Evolutionary conservation across 2,797 vertebrate species (phyloP), one percentile per base, ranked within the genome.

Genomic region (Sebastes paucispinis): DNA sequence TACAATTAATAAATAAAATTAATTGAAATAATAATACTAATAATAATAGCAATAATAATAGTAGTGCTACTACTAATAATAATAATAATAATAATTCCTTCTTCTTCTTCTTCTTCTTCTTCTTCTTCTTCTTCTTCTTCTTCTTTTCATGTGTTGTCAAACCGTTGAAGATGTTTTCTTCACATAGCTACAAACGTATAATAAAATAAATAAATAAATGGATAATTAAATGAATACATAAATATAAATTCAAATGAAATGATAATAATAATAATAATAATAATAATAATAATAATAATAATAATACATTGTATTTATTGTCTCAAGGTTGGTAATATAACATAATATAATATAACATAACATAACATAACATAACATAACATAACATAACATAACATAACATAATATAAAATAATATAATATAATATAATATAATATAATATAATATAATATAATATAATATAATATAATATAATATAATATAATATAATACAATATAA

Each of bases 331-430:
- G 39, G 2, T 24, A 24, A 25, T 24, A 57, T 57, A n/a, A 52
- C 1, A 27, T 27, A 54, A 24, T 55, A 25, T 32, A 31, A 31
- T 7, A 47, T 6, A 43, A 6, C 0, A 52, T n/a, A n/a, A 52
- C 4, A n/a, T 10, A 52, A 52, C n/a, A 6, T n/a, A 8, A n/a
- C 4, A n/a, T n/a, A 31, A 31, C 0, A 31, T 7, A 7, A 31
- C 0, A 31, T 31, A 31, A 31, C 1, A 31, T 31, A 32, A 32
- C 0, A 32, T 8, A 32, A 32, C 0, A 32, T 32, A 32, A 32
- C 0, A 32, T 10, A 32, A 32, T 0, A 32, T 10, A 36, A 36
- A 0, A 36, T 36, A 34, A 34, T 0, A 27, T 27, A 29, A 16
- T 0, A 63, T 34, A 22, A 34, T 0, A 11, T 8, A 63, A n/a